Evolutionary conservation across 2,888 invertebrate genomes (phyloP).

Genomic region (Chalcis sispes): DNA sequence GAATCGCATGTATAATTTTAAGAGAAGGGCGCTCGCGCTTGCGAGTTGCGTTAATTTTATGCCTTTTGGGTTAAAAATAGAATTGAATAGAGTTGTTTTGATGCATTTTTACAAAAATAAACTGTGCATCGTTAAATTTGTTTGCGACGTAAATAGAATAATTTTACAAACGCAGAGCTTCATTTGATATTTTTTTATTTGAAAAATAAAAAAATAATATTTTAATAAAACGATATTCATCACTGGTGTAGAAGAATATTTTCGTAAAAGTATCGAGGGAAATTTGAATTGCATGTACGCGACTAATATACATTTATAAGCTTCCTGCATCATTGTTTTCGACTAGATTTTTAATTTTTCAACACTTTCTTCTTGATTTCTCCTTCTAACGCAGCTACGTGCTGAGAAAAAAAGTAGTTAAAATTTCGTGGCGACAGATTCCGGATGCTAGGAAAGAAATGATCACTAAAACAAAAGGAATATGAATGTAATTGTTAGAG

Average conservation of each 20-base stretch:
- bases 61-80: too few relatives aligned
- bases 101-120: too few relatives aligned
- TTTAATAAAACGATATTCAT: too few relatives aligned
- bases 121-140: too few relatives aligned
- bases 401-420: constrained; percentile 41
- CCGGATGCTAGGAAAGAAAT: constrained; percentile 53
- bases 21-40: too few relatives aligned
- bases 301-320: neutral
- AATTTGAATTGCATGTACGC: neutral
- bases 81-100: too few relatives aligned
- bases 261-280: neutral
- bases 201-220: too few relatives aligned
- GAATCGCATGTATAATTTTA: too few relatives aligned
- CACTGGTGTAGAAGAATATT: neutral
- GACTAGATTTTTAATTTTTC: constrained; percentile 36
- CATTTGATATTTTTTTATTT: too few relatives aligned
- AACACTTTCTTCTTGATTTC: constrained; percentile 48
- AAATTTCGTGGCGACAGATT: constrained; percentile 41
- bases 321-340: constrained; percentile 42
- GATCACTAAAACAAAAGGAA: constrained; percentile 56
- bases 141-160: too few relatives aligned
- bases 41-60: too few relatives aligned
- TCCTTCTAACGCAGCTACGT: constrained; percentile 46
- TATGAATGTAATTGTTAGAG: constrained; percentile 36
- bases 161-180: too few relatives aligned